Conservation (phyloP, 2,113 vertebrate species). For the Tautogolabrus adspersus region DNA sequence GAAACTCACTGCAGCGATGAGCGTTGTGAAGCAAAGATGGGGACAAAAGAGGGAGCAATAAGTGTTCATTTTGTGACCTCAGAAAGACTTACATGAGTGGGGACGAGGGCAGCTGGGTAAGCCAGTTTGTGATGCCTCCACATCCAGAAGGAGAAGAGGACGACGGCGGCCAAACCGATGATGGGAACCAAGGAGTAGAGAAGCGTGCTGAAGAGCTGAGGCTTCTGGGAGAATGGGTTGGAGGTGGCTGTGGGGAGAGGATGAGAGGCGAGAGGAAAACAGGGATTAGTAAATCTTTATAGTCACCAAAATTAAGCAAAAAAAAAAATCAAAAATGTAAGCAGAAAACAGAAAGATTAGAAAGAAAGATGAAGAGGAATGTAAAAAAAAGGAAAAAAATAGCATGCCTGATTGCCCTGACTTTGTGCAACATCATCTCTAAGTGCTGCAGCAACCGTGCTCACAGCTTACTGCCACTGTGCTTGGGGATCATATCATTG, state of each 20-base stretch:
- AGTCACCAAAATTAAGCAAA: background rate
- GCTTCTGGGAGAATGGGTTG: conserved; percentile 92
- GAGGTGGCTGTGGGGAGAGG: conserved; percentile 88
- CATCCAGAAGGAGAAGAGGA: conserved; percentile 98
- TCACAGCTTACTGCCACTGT: conserved; percentile 53
- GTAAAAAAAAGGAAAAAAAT: background rate
- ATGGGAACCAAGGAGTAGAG: conserved; percentile 97
- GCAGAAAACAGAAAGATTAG: background rate
- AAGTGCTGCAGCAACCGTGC: conserved; percentile 47
- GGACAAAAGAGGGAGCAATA: background rate
- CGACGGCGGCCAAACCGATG: conserved; percentile 92
- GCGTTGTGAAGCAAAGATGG: background rate
- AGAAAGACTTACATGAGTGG: conserved; percentile 92
- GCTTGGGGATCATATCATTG: conserved; percentile 59
- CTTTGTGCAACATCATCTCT: conserved; percentile 49
- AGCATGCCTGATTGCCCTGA: conserved; percentile 29
- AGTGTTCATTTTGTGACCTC: background rate
- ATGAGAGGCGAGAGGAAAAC: background rate
- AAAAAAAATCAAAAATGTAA: background rate
- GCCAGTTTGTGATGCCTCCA: conserved; percentile 98
- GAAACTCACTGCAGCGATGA: background rate
- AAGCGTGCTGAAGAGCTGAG: conserved; percentile 93
- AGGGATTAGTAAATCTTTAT: background rate
- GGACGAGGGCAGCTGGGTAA: conserved; percentile 96
- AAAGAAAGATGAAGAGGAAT: background rate